Conservation (phyloP, 2,888 invertebrate species). For the Nysson spinosus region DNA sequence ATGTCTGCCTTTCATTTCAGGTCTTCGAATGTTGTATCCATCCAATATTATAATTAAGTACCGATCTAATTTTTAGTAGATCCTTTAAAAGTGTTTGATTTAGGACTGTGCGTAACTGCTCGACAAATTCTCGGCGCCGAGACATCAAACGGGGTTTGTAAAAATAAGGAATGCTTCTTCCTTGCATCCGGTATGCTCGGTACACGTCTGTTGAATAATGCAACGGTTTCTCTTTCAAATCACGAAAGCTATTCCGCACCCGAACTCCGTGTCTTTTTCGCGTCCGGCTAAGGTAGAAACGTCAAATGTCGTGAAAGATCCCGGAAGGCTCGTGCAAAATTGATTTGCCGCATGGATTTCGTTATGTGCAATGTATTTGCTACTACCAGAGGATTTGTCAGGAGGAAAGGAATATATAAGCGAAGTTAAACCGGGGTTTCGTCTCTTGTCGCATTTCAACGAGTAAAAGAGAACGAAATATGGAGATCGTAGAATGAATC, state of each 20-base stretch:
- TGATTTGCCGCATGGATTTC: constrained; percentile 51
- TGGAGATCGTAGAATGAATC: constrained; percentile 7
- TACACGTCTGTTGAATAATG: constrained; percentile 48
- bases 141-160: constrained; percentile 20
- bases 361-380: constrained; percentile 32
- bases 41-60: background rate
- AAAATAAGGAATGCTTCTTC: constrained; percentile 43
- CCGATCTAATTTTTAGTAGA: background rate
- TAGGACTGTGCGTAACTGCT: background rate
- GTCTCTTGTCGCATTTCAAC: constrained; percentile 14
- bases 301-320: constrained; percentile 52
- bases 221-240: constrained; percentile 29
- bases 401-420: constrained; percentile 42
- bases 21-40: background rate
- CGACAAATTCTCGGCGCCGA: constrained; percentile 36
- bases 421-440: constrained; percentile 31
- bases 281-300: constrained; percentile 29
- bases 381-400: constrained; percentile 9
- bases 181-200: constrained; percentile 29
- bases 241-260: constrained; percentile 9
- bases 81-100: background rate
- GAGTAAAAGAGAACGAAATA: background rate
- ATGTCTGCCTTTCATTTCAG: background rate
- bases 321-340: constrained; percentile 52
- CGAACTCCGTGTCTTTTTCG: constrained; percentile 26